A percentile compares a stretch with the other conserved stretches of the same genome.
Conservation (phyloP, 2,113 vertebrate genomes). For the Catharus bicknelli region DNA sequence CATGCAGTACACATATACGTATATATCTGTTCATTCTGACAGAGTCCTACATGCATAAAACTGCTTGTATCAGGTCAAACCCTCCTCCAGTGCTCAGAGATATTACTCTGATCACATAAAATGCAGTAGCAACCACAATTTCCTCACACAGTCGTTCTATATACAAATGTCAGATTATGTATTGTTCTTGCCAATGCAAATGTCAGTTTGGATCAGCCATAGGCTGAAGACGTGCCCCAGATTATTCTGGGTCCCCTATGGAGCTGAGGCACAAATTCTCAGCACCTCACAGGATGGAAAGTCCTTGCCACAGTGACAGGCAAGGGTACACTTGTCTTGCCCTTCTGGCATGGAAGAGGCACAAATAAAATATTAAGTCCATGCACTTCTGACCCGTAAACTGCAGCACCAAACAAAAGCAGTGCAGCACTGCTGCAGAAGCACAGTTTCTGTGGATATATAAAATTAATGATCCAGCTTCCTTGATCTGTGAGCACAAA, state of each 20-base stretch:
- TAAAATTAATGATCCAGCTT: background rate
- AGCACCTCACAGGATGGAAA: background rate
- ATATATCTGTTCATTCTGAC: background rate
- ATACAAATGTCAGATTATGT: constrained; percentile 31
- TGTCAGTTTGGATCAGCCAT: background rate
- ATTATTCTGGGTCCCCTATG: background rate
- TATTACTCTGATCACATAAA: constrained; percentile 8
- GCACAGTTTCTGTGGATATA: background rate
- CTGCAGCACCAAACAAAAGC: background rate
- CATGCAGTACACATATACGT: background rate
- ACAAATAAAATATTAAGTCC: background rate
- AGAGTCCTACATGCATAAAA: background rate
- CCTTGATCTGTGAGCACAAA: background rate
- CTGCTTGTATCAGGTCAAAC: background rate
- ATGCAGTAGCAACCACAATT: background rate
- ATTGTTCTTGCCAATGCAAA: constrained; percentile 24
- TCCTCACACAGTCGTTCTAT: background rate
- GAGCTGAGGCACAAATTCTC: background rate
- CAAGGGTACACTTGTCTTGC: background rate
- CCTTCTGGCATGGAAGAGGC: background rate
- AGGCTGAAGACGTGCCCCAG: background rate
- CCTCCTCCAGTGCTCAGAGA: background rate
- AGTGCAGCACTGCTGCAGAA: background rate
- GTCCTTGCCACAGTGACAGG: background rate
- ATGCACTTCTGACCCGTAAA: background rate